These are phyloP conservation scores for Pachydiplax longipennis DNA, from an alignment of 2,888 invertebrate species.

Conservation along the genomic window DNA sequence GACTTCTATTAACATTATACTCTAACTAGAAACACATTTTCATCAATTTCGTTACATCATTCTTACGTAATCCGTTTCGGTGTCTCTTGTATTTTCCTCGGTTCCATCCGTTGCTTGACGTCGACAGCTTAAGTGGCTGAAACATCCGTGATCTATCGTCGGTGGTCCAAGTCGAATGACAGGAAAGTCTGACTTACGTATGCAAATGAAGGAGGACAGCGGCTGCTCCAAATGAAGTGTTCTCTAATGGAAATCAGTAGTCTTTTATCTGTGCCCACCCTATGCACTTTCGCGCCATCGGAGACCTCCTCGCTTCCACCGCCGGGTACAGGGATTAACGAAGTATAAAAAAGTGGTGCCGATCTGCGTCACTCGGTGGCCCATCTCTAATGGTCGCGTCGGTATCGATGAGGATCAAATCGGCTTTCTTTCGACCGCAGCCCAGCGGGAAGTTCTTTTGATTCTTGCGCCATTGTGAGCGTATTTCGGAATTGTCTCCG, in stretches of 20 bases:
- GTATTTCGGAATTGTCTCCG: neutral
- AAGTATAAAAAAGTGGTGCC: neutral
- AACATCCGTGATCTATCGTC: neutral
- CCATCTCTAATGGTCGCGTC: neutral
- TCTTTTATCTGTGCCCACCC: neutral
- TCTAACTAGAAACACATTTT: too few species aligned
- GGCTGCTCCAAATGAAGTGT: neutral
- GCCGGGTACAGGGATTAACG: neutral
- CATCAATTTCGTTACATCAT: too few species aligned
- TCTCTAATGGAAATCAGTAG: neutral
- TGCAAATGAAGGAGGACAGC: neutral
- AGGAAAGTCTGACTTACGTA: neutral
- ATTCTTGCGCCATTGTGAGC: neutral
- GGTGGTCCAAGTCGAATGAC: neutral
- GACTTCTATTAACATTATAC: too few species aligned
- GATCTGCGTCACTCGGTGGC: neutral
- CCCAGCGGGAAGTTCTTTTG: neutral
- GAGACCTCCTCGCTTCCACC: neutral
- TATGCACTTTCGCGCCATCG: neutral
- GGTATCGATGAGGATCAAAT: neutral
- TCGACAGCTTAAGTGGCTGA: too few species aligned
- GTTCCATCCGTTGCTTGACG: too few species aligned
- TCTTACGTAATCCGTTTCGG: too few species aligned
- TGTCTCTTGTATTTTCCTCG: too few species aligned
- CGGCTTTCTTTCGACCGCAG: neutral